phyloP scores from a whole-genome alignment of 2,888 invertebrate genomes.

The Philereme vetulata region DNA sequence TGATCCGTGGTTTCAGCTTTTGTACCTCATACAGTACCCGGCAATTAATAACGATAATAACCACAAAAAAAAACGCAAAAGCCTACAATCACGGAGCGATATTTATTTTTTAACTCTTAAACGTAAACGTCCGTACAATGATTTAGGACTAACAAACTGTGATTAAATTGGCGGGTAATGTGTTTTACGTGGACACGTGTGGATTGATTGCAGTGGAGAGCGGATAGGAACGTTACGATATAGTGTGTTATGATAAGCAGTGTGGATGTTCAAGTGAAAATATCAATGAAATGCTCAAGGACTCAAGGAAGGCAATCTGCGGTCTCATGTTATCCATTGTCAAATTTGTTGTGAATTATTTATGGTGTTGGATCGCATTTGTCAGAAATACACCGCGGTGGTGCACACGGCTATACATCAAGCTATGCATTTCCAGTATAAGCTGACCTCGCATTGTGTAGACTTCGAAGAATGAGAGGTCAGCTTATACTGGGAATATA shows the following conservation, averaged over 20 bases:
- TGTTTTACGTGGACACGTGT: constrained; percentile 8
- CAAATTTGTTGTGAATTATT: constrained; percentile 8
- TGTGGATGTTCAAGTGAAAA: constrained; percentile 13
- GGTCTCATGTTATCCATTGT: constrained; percentile 13
- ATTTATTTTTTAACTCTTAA: too few species aligned
- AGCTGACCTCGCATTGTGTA: too few species aligned
- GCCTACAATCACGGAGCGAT: too few species aligned
- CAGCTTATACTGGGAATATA: too few species aligned
- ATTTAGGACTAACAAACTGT: too few species aligned
- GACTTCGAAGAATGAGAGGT: too few species aligned
- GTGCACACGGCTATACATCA: too few species aligned
- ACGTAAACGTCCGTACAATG: not conserved
- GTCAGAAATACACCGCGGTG: not conserved
- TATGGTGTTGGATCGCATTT: not conserved
- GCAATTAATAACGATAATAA: not conserved
- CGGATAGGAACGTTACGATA: constrained; percentile 22
- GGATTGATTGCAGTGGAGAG: constrained; percentile 21
- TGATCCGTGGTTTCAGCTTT: not conserved
- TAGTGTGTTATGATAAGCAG: constrained; percentile 15
- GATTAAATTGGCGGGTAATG: constrained; percentile 3
- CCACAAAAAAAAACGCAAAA: too few species aligned
- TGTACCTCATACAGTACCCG: not conserved
- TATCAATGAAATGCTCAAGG: constrained; percentile 23
- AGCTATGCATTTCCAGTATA: too few species aligned
- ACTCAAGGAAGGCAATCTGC: constrained; percentile 20